Evolutionary conservation across 2,888 invertebrate genomes (phyloP), one percentile per base, ranked within the genome.

Genomic region (Maniola hyperantus): DNA sequence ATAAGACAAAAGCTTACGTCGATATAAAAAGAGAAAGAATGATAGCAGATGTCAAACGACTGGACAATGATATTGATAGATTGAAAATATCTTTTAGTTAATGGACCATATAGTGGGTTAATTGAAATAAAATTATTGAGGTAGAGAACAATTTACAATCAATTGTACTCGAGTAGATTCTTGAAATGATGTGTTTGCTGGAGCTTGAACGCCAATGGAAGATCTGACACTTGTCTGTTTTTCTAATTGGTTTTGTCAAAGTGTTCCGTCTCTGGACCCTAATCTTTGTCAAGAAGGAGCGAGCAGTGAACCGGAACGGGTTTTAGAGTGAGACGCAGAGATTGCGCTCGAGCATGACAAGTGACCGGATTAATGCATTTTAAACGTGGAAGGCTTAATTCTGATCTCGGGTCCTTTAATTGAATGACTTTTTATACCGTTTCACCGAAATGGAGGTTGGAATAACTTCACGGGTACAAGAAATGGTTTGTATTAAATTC

Each of bases 381-480:
- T 90, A 90, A 92, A 91, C 87, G 89, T 86, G 87, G 89, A 91
- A 88, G 89, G 91, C 91, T 91, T 89, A 91, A 91, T 92, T 91
- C 85, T 85, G 87, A 84, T 85, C 81, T 84, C 80, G 78, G 83
- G 77, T 79, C 79, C 83, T 83, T 89, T 90, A 91, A 91, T 91
- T 89, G 88, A 88, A 85, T 83, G 81, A 76, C 75, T 80, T 80
- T 81, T 78, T 80, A 81, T 83, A 81, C 81, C 74, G 73, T 73
- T 81, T 81, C 81, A 80, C 69, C 68, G 70, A 72, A 73, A 71
- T 70, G 69, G 69, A 68, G 60, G 69, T 67, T 66, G 72, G 69
- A 73, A 70, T 53, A 61, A 68, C 66, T 67, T 67, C 65, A 70
- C 61, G 69, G 63, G 42, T 62, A 67, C 66, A 71, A 72, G 70